Evolutionary conservation across 2,113 vertebrate species (phyloP).

Genomic region (Lamprotornis superbus): DNA sequence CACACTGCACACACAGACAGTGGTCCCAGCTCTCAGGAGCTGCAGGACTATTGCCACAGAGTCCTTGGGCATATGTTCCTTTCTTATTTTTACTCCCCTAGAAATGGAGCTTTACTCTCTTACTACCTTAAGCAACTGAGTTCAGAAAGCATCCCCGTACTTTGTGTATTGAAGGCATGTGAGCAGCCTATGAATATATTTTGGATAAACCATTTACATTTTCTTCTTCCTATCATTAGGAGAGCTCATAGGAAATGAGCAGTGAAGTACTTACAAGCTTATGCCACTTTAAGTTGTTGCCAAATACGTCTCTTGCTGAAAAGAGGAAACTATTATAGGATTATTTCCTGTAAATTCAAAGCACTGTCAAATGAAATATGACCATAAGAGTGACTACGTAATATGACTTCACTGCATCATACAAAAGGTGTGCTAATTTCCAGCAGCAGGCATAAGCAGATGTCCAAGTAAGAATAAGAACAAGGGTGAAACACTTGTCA

Average conservation of each 20-base stretch:
- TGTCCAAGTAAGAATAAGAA: neutral
- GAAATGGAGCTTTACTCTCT: neutral
- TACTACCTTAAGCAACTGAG: neutral
- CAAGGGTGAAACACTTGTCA: neutral
- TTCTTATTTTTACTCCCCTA: neutral
- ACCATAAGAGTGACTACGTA: neutral
- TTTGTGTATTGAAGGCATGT: neutral
- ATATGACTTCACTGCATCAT: neutral
- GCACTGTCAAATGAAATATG: neutral
- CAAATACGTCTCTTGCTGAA: neutral
- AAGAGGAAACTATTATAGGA: neutral
- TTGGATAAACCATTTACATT: neutral
- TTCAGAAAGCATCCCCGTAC: neutral
- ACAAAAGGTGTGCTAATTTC: neutral
- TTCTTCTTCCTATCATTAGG: neutral
- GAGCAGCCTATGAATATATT: neutral
- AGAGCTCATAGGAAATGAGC: neutral
- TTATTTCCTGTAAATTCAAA: conserved; percentile 15
- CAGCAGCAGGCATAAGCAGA: neutral
- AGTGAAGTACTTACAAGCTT: neutral
- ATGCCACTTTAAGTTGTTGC: neutral
- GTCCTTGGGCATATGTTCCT: neutral
- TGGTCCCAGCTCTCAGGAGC: neutral
- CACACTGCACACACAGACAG: neutral
- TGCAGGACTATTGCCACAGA: neutral